Conservation (phyloP, 1,140 invertebrate species). For the Drosophila baimaii region DNA sequence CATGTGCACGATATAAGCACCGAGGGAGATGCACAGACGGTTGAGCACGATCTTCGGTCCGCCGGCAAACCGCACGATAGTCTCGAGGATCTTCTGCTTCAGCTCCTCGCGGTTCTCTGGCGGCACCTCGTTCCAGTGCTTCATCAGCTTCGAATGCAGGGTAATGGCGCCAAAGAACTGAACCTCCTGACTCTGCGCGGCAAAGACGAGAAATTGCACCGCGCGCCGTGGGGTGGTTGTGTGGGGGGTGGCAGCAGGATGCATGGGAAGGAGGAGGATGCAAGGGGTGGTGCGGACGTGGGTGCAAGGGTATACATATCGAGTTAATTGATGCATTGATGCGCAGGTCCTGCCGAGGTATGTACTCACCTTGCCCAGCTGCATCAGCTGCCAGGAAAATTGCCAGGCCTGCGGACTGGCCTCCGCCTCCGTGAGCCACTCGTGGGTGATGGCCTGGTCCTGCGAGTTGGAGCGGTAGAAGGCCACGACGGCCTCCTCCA, state of each 20-base stretch:
- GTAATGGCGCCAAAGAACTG: slow-evolving; percentile 97
- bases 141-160: slow-evolving; percentile 93
- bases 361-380: slow-evolving; percentile 88
- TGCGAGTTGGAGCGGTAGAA: slow-evolving; percentile 81
- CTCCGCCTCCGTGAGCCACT: slow-evolving; percentile 93
- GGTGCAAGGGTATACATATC: slow-evolving; percentile 51
- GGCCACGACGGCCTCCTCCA: slow-evolving; percentile 78
- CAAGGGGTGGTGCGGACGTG: slow-evolving; percentile 4
- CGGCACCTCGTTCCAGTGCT: slow-evolving; percentile 94
- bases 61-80: slow-evolving; percentile 89
- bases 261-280: slow-evolving; percentile 4
- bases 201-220: neutral
- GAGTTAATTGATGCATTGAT: slow-evolving; percentile 42
- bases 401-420: slow-evolving; percentile 93
- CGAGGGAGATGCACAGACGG: slow-evolving; percentile 92
- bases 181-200: slow-evolving; percentile 90
- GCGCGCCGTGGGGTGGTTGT: slow-evolving; percentile 4
- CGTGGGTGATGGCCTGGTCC: slow-evolving; percentile 90
- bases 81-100: slow-evolving; percentile 90
- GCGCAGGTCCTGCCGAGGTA: slow-evolving; percentile 49
- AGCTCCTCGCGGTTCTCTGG: slow-evolving; percentile 90
- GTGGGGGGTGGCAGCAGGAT: neutral
- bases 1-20: slow-evolving; percentile 89
- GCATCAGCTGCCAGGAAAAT: slow-evolving; percentile 94
- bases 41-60: slow-evolving; percentile 94